A percentile compares a stretch with the other conserved stretches of the same genome.
Conservation (phyloP, 2,113 vertebrate genomes). For the Canis aureus region DNA sequence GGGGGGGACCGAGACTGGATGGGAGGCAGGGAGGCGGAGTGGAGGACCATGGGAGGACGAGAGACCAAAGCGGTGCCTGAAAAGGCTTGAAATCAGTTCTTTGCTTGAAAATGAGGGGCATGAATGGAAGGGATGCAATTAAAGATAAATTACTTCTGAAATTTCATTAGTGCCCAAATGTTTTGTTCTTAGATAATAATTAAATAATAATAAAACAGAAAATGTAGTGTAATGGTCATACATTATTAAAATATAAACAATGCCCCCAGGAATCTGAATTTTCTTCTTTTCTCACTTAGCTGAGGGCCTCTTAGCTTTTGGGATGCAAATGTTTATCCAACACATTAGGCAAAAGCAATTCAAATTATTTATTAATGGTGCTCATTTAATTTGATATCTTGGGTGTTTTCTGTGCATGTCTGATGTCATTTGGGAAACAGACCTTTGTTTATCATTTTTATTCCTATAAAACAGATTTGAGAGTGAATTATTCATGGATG, state of each 20-base stretch:
- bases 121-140: neutral
- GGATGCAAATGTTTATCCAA: conserved; percentile 67
- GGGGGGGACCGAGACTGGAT: rapidly evolving
- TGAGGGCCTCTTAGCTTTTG: neutral
- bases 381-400: conserved; percentile 72
- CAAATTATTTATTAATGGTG: conserved; percentile 71
- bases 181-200: conserved; percentile 60
- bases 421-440: conserved; percentile 30
- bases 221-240: neutral
- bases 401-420: conserved; percentile 34
- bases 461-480: neutral
- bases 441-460: conserved; percentile 13
- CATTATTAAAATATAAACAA: conserved; percentile 15
- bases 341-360: conserved; percentile 61
- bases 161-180: neutral
- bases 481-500: conserved; percentile 44
- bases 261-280: neutral
- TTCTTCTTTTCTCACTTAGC: conserved; percentile 5
- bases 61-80: rapidly evolving
- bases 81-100: neutral
- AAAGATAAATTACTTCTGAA: neutral
- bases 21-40: rapidly evolving
- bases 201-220: neutral
- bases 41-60: rapidly evolving
- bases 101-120: neutral